These are phyloP conservation scores for Synergus laeviventris DNA, from an alignment of 2,888 invertebrate species.

Conservation along the genomic window DNA sequence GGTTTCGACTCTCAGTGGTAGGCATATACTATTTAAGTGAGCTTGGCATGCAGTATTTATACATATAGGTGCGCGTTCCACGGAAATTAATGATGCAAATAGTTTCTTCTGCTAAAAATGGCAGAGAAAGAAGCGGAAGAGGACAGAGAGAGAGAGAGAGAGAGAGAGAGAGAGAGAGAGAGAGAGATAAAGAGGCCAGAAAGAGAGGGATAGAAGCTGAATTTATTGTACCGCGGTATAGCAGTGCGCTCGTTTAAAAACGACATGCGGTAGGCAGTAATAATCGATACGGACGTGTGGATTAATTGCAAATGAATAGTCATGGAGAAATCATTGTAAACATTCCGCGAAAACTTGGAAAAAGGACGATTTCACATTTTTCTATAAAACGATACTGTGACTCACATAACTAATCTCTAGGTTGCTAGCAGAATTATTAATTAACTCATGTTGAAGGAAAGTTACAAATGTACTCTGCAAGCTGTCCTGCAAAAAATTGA, in stretches of 20 bases:
- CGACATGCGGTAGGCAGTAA: slow-evolving; percentile 64
- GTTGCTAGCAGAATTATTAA: background rate
- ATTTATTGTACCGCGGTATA: slow-evolving; percentile 49
- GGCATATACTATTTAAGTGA: slow-evolving; percentile 14
- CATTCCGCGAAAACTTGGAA: slow-evolving; percentile 49
- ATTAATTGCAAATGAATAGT: slow-evolving; percentile 70
- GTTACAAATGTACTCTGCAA: background rate
- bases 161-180: slow-evolving; percentile 43
- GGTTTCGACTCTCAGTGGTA: slow-evolving; percentile 33
- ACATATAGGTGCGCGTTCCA: slow-evolving; percentile 23
- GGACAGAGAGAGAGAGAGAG: slow-evolving; percentile 37
- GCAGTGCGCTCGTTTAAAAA: slow-evolving; percentile 44
- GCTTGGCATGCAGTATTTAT: slow-evolving; percentile 26
- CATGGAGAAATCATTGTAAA: slow-evolving; percentile 66
- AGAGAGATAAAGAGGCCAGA: slow-evolving; percentile 27
- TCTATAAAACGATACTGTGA: slow-evolving; percentile 15
- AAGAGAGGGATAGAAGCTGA: slow-evolving; percentile 48
- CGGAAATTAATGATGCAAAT: slow-evolving; percentile 46
- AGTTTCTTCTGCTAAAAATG: slow-evolving; percentile 46
- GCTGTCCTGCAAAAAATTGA: background rate
- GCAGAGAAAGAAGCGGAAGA: slow-evolving; percentile 48
- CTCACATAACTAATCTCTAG: background rate
- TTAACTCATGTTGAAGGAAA: background rate
- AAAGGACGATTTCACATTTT: slow-evolving; percentile 57
- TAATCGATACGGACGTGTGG: slow-evolving; percentile 68